Conservation (phyloP, 2,797 vertebrate genomes). For the Syndactyla subalaris region DNA sequence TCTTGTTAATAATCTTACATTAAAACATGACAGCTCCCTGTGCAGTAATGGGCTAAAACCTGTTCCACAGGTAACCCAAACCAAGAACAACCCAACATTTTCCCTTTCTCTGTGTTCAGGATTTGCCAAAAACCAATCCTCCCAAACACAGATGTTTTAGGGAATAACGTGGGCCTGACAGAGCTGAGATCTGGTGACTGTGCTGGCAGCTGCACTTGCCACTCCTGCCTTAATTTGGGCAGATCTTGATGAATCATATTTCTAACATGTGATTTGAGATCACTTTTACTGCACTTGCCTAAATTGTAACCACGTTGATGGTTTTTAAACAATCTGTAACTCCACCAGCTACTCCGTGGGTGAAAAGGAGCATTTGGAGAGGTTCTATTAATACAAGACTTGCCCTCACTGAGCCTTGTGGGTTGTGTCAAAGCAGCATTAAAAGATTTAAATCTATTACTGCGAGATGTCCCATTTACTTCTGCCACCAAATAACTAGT, state of each 20-base stretch:
- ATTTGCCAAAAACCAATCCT: conserved; percentile 6
- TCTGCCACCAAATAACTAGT: background rate
- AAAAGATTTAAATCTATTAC: conserved; percentile 63
- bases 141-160: conserved; percentile 47
- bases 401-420: background rate
- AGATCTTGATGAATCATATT: conserved; percentile 46
- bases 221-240: background rate
- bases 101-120: background rate
- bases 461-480: conserved; percentile 18
- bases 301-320: background rate
- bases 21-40: background rate
- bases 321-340: background rate
- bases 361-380: background rate
- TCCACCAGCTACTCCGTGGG: background rate
- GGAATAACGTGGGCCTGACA: conserved; percentile 49
- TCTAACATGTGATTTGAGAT: background rate
- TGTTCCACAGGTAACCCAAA: background rate
- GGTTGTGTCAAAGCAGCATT: conserved; percentile 44
- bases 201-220: conserved; percentile 52
- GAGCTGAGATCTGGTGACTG: conserved; percentile 49
- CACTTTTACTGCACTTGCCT: background rate
- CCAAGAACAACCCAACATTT: background rate
- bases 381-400: conserved; percentile 32
- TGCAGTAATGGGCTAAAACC: background rate
- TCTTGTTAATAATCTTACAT: background rate